Conservation (phyloP, 2,888 invertebrate species). For the Volucella inanis region DNA sequence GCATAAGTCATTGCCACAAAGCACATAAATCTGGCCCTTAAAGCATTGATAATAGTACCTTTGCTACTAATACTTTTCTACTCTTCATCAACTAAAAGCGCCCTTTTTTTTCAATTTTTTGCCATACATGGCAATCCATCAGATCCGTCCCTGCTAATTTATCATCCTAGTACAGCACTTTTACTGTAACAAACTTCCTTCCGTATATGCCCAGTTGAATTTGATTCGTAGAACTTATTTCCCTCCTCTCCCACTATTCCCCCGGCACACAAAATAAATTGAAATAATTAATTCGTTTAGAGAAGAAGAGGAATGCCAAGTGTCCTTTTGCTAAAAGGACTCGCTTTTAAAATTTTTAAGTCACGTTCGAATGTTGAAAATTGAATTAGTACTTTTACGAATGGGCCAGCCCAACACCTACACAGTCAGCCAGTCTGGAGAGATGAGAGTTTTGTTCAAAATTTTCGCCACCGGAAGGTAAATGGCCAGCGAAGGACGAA, state of each 20-base stretch:
- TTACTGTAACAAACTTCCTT: constrained; percentile 31
- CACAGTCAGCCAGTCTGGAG: constrained; percentile 11
- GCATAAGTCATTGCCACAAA: no score
- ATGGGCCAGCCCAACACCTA: constrained; percentile 20
- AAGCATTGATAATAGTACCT: no score
- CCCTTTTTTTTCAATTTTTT: no score
- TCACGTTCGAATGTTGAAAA: constrained; percentile 40
- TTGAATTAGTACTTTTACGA: constrained; percentile 55
- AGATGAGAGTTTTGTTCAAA: constrained; percentile 20
- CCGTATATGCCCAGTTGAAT: constrained; percentile 41
- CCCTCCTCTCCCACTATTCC: constrained; percentile 7
- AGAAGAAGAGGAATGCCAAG: neutral
- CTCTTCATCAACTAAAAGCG: no score
- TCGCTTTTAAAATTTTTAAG: constrained; percentile 34
- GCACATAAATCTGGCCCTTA: no score
- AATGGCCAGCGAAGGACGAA: neutral
- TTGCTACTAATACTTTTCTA: no score
- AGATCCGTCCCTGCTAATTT: neutral
- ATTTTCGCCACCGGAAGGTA: neutral
- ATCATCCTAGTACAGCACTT: constrained; percentile 28
- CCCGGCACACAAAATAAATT: constrained; percentile 12
- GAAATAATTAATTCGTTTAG: constrained; percentile 41
- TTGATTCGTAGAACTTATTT: constrained; percentile 53
- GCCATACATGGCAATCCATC: no score
- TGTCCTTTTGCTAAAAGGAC: constrained; percentile 28